A percentile compares a stretch with the other conserved stretches of the same genome.
Evolutionary conservation across 2,797 vertebrate species (phyloP).

Genomic region (Lacerta viridis): DNA sequence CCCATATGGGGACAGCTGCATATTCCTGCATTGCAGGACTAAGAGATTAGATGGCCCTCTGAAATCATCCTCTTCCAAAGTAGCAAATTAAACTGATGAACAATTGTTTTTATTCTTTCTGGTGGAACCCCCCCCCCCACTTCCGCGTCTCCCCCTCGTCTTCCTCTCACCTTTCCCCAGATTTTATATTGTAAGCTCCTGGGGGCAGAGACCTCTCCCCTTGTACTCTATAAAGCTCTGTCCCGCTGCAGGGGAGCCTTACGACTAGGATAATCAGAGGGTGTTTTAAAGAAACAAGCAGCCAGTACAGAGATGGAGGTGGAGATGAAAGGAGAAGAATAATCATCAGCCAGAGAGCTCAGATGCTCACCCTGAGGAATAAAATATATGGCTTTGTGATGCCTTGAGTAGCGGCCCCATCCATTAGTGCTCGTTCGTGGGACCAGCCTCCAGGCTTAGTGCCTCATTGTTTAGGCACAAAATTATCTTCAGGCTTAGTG

Average conservation of each 20-base stretch:
- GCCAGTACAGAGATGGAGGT: not conserved
- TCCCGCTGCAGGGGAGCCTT: not conserved
- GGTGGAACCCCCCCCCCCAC: too few species aligned
- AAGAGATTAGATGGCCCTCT: too few species aligned
- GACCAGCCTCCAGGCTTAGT: not conserved
- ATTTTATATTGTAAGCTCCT: too few species aligned
- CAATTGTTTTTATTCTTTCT: too few species aligned
- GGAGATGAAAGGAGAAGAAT: not conserved
- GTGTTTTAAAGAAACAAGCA: not conserved
- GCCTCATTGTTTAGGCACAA: not conserved
- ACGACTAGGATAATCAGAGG: not conserved
- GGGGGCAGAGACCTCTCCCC: too few species aligned
- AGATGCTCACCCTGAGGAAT: not conserved
- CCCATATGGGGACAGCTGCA: too few species aligned
- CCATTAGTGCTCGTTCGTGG: not conserved
- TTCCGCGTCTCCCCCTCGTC: too few species aligned
- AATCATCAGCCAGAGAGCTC: not conserved
- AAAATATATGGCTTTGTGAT: not conserved
- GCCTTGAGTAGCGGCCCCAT: not conserved
- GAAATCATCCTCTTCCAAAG: too few species aligned
- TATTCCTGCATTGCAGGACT: too few species aligned
- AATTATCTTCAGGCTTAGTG: not conserved
- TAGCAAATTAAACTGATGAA: too few species aligned
- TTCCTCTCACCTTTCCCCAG: too few species aligned
- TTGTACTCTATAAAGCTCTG: too few species aligned